Base-by-base conservation (phyloP, 1,140 invertebrate genomes). In the Papilio xuthus region DNA sequence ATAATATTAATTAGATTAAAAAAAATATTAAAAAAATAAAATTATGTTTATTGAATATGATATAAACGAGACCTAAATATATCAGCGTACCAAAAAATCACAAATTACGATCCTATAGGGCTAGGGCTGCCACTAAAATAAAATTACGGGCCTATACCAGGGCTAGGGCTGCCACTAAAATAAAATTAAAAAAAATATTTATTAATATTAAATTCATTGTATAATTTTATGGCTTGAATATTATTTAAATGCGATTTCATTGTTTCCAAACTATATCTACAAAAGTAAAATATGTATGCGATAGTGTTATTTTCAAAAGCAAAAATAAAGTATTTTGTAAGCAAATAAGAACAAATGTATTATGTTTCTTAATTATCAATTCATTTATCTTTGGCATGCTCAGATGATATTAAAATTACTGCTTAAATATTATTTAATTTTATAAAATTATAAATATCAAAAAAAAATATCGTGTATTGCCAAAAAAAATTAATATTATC, bases 1-100 rank as follows among this genome's bases (percentile, higher is more conserved):
- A 73, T 47, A 20, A 15, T 10, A 28, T 73, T 73, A 73, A n/a
- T 72, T 72, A 72, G n/a, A 41, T 41, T 26, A 47, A 73, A 26
- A 73, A 73, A 72, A 73, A 47, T 26, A 73, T 73, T 32, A 15
- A 63, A 67, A 67, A 67, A 67, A 67, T 60, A 60, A 70, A 71
- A 23, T 70, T 42, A 73, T 23, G 37, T 7, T 3, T 47, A 73
- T 73, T 73, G 10, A 20, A 13, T 73, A 13, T 28, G 41, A 26
- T 15, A 73, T 20, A 50, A 73, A 42, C 41, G 69, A 44, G n/a
- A 67, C 60, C 26, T 73, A 50, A 73, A 44, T 73, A 73, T 26
- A 73, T 73, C 42, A 73, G 20, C 23, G 41, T 73, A 73, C 71
- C 41, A 47, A 73, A 47, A 73, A 26, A 73, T 47, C 71, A 73